A percentile compares a stretch with the other conserved stretches of the same genome.
These are phyloP conservation scores for Indicator indicator DNA, from an alignment of 2,113 vertebrate genomes.

Conservation along the genomic window DNA sequence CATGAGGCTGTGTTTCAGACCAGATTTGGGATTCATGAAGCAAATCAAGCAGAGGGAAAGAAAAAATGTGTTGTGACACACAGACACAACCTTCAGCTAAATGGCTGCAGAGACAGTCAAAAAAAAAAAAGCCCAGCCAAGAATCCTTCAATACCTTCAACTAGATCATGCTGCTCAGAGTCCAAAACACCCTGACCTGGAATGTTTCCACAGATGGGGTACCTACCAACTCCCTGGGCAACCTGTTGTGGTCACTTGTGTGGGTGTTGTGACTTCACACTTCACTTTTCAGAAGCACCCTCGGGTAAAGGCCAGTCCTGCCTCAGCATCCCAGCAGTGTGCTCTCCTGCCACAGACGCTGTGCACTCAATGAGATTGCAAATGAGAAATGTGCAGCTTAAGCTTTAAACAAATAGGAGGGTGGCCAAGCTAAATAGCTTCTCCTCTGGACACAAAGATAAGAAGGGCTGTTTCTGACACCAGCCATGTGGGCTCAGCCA, in stretches of 20 bases:
- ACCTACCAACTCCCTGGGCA: neutral
- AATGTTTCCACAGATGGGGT: too few relatives aligned
- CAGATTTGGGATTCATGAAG: neutral
- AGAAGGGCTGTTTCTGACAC: neutral
- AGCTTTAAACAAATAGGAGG: constrained; percentile 1
- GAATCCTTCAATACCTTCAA: too few relatives aligned
- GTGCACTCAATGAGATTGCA: neutral
- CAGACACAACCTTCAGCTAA: neutral
- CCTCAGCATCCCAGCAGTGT: neutral
- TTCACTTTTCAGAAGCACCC: neutral
- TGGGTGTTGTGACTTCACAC: neutral
- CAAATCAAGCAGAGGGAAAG: neutral
- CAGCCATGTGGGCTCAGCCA: neutral
- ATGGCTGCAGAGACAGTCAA: neutral
- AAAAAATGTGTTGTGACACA: neutral
- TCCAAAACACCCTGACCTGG: too few relatives aligned
- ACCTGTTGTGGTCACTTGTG: neutral
- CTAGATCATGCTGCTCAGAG: too few relatives aligned
- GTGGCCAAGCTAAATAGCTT: neutral
- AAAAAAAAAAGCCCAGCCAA: neutral
- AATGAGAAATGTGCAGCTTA: constrained; percentile 20
- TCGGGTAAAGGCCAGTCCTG: neutral
- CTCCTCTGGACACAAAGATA: neutral
- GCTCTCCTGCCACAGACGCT: neutral
- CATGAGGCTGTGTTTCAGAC: neutral